phyloP scores from a whole-genome alignment of 2,888 invertebrate species.

The Pomacea canaliculata region DNA sequence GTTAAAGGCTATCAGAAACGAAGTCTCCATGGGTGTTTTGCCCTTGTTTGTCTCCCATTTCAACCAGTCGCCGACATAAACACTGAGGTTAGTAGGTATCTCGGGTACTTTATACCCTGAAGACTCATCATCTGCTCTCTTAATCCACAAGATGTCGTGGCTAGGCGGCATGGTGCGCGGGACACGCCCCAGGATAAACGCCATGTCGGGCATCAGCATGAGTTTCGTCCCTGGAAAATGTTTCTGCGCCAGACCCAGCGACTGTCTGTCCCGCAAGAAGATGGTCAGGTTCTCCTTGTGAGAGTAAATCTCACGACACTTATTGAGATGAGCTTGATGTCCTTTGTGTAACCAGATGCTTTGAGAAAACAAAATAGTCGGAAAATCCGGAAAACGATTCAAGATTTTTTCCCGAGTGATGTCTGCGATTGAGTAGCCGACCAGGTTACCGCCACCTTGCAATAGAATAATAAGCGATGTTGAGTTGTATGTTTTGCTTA shows the following conservation, averaged over 20 bases:
- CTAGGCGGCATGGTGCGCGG: slow-evolving; percentile 31
- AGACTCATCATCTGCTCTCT: slow-evolving; percentile 32
- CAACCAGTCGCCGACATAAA: slow-evolving; percentile 31
- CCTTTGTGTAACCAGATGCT: slow-evolving; percentile 11
- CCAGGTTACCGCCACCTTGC: slow-evolving; percentile 38
- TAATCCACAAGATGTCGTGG: slow-evolving; percentile 39
- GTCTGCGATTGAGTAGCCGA: slow-evolving; percentile 25
- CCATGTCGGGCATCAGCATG: slow-evolving; percentile 39
- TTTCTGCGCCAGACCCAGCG: slow-evolving; percentile 19
- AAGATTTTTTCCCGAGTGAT: slow-evolving; percentile 9
- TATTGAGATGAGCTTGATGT: neutral
- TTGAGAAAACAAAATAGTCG: slow-evolving; percentile 25
- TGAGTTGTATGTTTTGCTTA: slow-evolving; percentile 8
- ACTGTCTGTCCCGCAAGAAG: slow-evolving; percentile 33
- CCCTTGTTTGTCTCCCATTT: slow-evolving; percentile 28
- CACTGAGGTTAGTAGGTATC: slow-evolving; percentile 24
- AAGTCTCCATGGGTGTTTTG: slow-evolving; percentile 25
- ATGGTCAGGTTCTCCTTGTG: slow-evolving; percentile 24
- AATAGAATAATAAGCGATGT: slow-evolving; percentile 31
- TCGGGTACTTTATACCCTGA: slow-evolving; percentile 17
- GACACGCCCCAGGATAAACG: slow-evolving; percentile 34
- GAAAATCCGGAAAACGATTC: slow-evolving; percentile 6
- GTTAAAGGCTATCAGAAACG: slow-evolving; percentile 26
- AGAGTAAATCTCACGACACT: slow-evolving; percentile 7
- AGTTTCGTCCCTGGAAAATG: slow-evolving; percentile 28